phyloP scores from a whole-genome alignment of 2,113 vertebrate genomes.

The Falco punctatus region DNA sequence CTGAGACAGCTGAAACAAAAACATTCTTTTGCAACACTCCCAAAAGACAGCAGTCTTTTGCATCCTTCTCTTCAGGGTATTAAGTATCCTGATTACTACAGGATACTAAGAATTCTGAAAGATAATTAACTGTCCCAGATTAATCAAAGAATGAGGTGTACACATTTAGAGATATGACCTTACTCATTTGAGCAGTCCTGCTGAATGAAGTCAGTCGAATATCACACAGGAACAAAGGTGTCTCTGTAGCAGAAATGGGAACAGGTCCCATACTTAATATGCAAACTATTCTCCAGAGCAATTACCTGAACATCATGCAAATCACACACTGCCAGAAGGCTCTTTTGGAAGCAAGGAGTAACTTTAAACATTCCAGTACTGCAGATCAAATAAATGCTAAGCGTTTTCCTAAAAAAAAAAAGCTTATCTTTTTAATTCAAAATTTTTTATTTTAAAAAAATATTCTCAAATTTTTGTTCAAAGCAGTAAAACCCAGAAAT shows the following conservation, averaged over 20 bases:
- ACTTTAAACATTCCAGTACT: not conserved
- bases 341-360: not conserved
- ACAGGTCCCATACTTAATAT: slow-evolving; percentile 12
- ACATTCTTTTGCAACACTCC: not conserved
- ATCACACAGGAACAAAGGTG: slow-evolving; percentile 17
- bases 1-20: not conserved
- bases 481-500: not conserved
- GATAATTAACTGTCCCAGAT: slow-evolving; percentile 49
- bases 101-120: not conserved
- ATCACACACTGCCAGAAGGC: not conserved
- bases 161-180: slow-evolving; percentile 3
- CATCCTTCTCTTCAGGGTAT: not conserved
- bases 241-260: slow-evolving; percentile 20
- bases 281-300: not conserved
- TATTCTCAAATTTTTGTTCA: not conserved
- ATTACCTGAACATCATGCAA: not conserved
- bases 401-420: not conserved
- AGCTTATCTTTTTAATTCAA: not conserved
- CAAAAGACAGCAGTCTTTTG: not conserved
- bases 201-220: slow-evolving; percentile 22
- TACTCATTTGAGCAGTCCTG: not conserved
- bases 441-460: not conserved
- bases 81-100: slow-evolving; percentile 9
- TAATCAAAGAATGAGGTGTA: slow-evolving; percentile 47
- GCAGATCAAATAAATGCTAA: not conserved